Evolutionary conservation across 2,797 vertebrate species (phyloP), one percentile per base, ranked within the genome.

Genomic region (Protosalanx chinensis): DNA sequence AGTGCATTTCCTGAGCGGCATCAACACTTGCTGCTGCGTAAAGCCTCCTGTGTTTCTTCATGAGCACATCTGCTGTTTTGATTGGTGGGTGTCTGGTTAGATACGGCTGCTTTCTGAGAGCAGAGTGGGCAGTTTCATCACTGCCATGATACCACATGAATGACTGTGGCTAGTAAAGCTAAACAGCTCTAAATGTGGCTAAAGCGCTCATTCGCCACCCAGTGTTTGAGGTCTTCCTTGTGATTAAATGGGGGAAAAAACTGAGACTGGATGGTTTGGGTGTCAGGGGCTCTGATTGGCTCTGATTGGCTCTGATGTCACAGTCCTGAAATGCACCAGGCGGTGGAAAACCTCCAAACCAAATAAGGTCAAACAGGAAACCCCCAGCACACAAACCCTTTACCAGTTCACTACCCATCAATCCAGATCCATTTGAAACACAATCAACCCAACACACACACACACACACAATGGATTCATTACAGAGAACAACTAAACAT

Each of bases 51-150:
- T 32, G 4, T 57, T 37, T 76, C 23, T 80, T 82, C 63, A 70
- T 62, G 64, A 59, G 71, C 74, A 84, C 82, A 85, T 81, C 75
- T 84, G 84, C 70, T 82, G 72, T 73, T 84, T 76, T 81, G 72
- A 73, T 77, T 79, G 80, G 83, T 74, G 79, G 81, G 75, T 82
- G 78, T 82, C 76, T 72, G 79, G 78, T 35, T 7, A 68, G 76
- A 72, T 70, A 74, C 61, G 59, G 37, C 51, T 32, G 37, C 70
- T 70, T 74, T 76, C 67, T 60, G 68, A 53, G 81, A 71, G 67
- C 41, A 46, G 63, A 77, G 81, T 49, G 67, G 73, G 72, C 56
- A 69, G 76, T 64, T 79, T 68, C 76, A 74, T 79, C 77, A 37
- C 41, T 70, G 46, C 74, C 70, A 72, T 74, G 20, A 41, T 6